phyloP scores from a whole-genome alignment of 1,140 invertebrate species.

The Sycobia sp. region DNA sequence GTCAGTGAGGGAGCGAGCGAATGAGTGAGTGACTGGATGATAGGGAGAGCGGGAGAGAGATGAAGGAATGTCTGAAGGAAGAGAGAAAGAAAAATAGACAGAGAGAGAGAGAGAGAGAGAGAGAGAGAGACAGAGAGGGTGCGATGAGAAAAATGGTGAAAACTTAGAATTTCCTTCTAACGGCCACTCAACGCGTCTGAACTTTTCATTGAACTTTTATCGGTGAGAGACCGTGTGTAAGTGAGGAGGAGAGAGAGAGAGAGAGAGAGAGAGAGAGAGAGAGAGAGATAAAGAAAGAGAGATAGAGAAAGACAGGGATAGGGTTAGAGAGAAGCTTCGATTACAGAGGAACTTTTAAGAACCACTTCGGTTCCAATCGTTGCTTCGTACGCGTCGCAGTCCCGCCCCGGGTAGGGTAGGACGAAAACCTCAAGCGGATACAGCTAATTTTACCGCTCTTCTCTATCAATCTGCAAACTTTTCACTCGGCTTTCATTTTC shows the following conservation, averaged over 20 bases:
- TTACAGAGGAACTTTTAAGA: constrained; percentile 33
- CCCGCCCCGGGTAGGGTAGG: neutral
- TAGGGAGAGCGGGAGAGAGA: neutral
- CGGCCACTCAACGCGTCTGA: constrained; percentile 33
- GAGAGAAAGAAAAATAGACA: constrained; percentile 5
- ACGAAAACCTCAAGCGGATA: constrained; percentile 24
- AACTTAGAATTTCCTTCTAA: constrained; percentile 35
- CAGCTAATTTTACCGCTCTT: constrained; percentile 26
- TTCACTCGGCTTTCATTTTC: constrained; percentile 24
- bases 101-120: neutral
- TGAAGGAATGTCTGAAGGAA: neutral
- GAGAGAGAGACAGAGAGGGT: too few species aligned
- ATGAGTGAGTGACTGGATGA: too few species aligned
- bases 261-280: neutral
- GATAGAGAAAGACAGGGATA: too few species aligned
- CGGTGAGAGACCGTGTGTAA: constrained; percentile 10
- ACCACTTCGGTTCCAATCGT: constrained; percentile 30
- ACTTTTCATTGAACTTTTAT: constrained; percentile 40
- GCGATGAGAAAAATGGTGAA: constrained; percentile 23
- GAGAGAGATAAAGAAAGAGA: neutral
- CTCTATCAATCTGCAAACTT: constrained; percentile 32
- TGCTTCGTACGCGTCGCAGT: constrained; percentile 10
- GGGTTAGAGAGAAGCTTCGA: constrained; percentile 14
- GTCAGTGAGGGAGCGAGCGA: too few species aligned
- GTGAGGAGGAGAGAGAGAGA: neutral